Evolutionary conservation across 2,888 invertebrate genomes (phyloP), one percentile per base, ranked within the genome.

Genomic region (Willowsia nigromaculata): DNA sequence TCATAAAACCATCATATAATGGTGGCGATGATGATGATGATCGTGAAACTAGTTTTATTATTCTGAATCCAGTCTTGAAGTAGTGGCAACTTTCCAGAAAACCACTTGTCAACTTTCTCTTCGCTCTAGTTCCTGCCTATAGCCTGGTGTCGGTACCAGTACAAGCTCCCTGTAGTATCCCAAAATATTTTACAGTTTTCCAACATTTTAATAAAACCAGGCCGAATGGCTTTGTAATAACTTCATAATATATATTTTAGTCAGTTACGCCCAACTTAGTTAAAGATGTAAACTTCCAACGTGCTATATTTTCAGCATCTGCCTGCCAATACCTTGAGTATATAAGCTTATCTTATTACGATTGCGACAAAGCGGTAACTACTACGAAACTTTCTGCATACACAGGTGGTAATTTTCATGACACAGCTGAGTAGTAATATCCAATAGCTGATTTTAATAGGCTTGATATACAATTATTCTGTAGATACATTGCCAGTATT

Each of bases 41-140:
- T 71, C 11, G 30, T 11, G 25, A 59, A 82, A 62, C 56, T 18
- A 22, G 25, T 84, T 84, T 84, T 84, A 84, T 85, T 74, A 74
- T 74, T 85, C 71, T 43, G 40, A 40, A 37, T 65, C 56, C 15
- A 15, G 68, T 68, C 83, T 83, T 68, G 65, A 71, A 9, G 9
- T 43, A 22, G 83, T 83, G 83, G 83, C 83, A 83, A 83, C 68
- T 83, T 83, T 83, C 83, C 83, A 83, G 68, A 68, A 83, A 83
- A 83, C 83, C 83, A 83, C 83, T 83, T 83, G 83, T 83, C 83
- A 83, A 83, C 68, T 83, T 68, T 33, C 65, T 27, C 65, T 82
- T 59, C 22, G 65, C 82, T 43, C 62, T 37, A 56, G 13, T 65
- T 65, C 43, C 82, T n/a, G 18, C 33, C 5, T 9, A 37, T n/a